A percentile compares a stretch with the other conserved stretches of the same genome.
phyloP scores from a whole-genome alignment of 2,113 vertebrate species.

The Falco punctatus region DNA sequence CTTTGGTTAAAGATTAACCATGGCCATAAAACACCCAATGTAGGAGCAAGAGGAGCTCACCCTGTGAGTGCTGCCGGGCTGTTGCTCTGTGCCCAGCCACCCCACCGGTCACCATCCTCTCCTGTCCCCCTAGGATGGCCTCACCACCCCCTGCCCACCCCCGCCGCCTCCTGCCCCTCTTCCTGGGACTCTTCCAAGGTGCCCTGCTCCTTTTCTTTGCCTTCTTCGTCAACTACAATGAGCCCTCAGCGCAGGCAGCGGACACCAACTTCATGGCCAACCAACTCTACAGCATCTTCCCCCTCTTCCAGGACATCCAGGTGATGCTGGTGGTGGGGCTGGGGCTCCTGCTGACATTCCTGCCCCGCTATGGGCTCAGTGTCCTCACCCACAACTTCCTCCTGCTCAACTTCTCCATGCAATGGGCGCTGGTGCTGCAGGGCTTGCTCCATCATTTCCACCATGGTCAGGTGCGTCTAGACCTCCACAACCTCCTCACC shows the following conservation, averaged over 20 bases:
- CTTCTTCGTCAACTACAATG: constrained; percentile 79
- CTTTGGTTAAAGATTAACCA: not conserved
- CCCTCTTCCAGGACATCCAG: constrained; percentile 84
- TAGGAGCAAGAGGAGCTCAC: not conserved
- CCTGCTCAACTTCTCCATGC: constrained; percentile 80
- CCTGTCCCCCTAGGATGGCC: not conserved
- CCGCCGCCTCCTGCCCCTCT: constrained; percentile 68
- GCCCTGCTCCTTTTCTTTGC: constrained; percentile 75
- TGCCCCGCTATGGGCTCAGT: constrained; percentile 79
- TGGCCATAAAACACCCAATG: not conserved
- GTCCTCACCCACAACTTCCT: constrained; percentile 85
- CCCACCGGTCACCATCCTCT: not conserved
- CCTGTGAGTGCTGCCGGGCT: accelerated
- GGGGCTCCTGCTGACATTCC: constrained; percentile 84
- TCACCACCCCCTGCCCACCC: not conserved
- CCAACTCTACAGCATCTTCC: constrained; percentile 75
- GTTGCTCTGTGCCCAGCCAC: too few species aligned
- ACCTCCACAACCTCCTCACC: constrained; percentile 80
- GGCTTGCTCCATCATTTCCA: constrained; percentile 79
- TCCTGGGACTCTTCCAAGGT: constrained; percentile 75
- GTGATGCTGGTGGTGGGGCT: constrained; percentile 86
- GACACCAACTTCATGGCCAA: constrained; percentile 63
- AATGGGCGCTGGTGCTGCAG: constrained; percentile 85
- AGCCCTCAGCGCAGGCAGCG: constrained; percentile 57
- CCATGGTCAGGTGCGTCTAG: constrained; percentile 75